Conservation (phyloP, 2,797 vertebrate genomes). For the Sebastes minor region DNA sequence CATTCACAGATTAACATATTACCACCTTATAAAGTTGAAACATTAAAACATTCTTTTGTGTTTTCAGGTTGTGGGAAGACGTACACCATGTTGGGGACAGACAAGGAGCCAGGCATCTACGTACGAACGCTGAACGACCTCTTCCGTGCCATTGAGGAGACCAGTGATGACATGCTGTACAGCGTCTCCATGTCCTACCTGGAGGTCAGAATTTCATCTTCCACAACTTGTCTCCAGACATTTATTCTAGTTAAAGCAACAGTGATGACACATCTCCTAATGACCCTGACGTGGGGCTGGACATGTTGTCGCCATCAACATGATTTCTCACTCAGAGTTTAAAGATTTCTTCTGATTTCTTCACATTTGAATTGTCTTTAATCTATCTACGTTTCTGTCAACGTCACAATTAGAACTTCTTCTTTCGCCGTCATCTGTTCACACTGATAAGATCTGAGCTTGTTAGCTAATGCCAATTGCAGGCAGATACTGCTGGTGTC, state of each 20-base stretch:
- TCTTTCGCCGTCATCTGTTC: neutral
- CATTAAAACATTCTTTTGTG: neutral
- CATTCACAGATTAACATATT: neutral
- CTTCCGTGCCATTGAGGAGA: conserved; percentile 91
- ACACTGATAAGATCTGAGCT: conserved; percentile 28
- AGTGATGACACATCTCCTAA: neutral
- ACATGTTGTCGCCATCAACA: neutral
- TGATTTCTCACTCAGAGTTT: neutral
- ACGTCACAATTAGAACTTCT: neutral
- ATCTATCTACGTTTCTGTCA: neutral
- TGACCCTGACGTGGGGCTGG: neutral
- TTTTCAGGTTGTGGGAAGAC: conserved; percentile 92
- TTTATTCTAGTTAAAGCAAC: neutral
- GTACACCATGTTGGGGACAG: conserved; percentile 95
- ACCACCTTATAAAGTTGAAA: neutral
- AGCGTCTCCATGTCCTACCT: conserved; percentile 94
- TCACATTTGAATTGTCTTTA: neutral
- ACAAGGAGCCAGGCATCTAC: conserved; percentile 92
- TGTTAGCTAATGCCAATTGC: conserved; percentile 19
- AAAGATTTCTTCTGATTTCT: neutral
- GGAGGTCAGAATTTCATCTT: conserved; percentile 80
- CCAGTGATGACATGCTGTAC: conserved; percentile 89
- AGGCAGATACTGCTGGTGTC: conserved; percentile 24
- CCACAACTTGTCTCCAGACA: neutral
- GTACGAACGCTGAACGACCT: conserved; percentile 89